Base-by-base conservation (phyloP, 2,888 invertebrate genomes). In the Colostygia pectinataria region DNA sequence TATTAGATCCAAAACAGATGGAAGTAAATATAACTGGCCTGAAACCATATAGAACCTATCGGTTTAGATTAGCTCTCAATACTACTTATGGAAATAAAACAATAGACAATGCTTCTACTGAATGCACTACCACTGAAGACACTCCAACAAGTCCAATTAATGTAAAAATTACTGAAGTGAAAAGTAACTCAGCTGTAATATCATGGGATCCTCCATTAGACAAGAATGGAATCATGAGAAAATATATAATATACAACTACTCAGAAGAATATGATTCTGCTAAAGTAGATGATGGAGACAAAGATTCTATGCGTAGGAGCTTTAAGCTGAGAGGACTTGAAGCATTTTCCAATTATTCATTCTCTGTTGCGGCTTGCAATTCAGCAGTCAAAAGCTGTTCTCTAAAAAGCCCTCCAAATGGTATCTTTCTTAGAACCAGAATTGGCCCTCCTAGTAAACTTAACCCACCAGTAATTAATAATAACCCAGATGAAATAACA, bases 41-140 rank as follows among this genome's bases (percentile, higher is more conserved):
- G 41, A 92, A 92, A 59, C 95, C 97, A 0, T 95, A 94, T 68
- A 94, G 94, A 2, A 93, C 93, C 0, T 97, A 97, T 67, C 93
- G 91, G 74, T 90, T 96, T 36, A 88, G 90, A 13, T 92, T 97
- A 54, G 91, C 93, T 24, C 92, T 96, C 56, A 91, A 82, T 23
- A 89, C 88, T 34, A 77, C 69, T 25, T 79, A 80, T 71, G 90
- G 89, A 0, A 57, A 76, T 40, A 87, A 80, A 66, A 74, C 74
- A 36, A 76, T 83, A 52, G 81, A 85, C 57, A 87, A 86, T 76
- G 80, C 78, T 91, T 94, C 83, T 83, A 93, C 48, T 64, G 90
- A 90, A 40, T 92, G 92, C 28, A 94, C 93, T 2, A 97, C 96
- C 0, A 81, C 91, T 9, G 96, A 96, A 82, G 94, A 92, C 48